Base-by-base conservation (phyloP, 2,888 invertebrate species). In the Lepidochrysops patricia region DNA sequence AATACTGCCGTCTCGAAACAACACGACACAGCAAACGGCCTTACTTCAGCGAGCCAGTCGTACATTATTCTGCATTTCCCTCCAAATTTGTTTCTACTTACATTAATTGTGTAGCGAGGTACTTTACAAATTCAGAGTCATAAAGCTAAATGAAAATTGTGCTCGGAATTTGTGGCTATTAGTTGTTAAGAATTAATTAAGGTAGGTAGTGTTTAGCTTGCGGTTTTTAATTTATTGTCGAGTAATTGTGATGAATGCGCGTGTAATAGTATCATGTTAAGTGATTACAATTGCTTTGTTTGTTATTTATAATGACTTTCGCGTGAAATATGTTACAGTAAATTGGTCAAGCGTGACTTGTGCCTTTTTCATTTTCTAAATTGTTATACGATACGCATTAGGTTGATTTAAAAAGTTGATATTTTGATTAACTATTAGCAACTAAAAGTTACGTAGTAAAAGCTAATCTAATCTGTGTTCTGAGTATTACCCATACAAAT, bases 71-170 rank as follows among this genome's bases (percentile, higher is more conserved):
- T 57, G 67, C 72, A 70, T 73, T 76, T 60, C 72, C 63, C 71
- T 69, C 72, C 73, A 70, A 76, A 69, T 76, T 75, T 67, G 68
- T 69, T 64, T 64, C 69, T 69, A 75, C 75, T 75, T 73, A 70
- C 68, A 71, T 69, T 75, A 77, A 77, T 76, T 74, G 70, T 66
- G 74, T 68, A 62, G 67, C 68, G 67, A 68, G 67, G 66, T 68
- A 70, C 72, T 74, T 77, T 69, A 72, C 69, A 74, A 68, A 73
- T 76, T 75, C 77, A 69, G 74, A 71, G 64, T 73, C 75, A 76
- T 79, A 74, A 77, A 80, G 70, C 60, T 63, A 64, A 68, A 62
- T 63, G 64, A 59, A 66, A 70, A 72, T 69, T 73, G 69, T 71
- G 71, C 65, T 67, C 66, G 68, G 70, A 72, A 68, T 70, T 54